Evolutionary conservation across 1,140 invertebrate species (phyloP), one percentile per base, ranked within the genome.

Genomic region (Atta texana): DNA sequence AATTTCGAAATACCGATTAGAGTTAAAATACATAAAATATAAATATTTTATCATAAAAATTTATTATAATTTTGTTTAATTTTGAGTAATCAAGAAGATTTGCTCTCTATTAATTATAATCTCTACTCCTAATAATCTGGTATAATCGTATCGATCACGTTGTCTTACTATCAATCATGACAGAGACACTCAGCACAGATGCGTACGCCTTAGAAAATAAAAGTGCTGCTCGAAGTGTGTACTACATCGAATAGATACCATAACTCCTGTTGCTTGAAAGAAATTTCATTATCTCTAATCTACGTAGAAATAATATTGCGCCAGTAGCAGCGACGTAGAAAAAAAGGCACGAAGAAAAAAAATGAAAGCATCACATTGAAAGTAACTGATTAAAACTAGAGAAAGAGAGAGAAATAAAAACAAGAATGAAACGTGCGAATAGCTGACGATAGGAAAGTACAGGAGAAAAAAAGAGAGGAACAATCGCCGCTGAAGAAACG

Each of bases 221-320:
- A 91, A 87, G 51, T 80, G 76, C 49, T 78, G 39, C 77, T 55
- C 76, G 39, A 75, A 76, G 74, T 66, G 77, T 72, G 72, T 75
- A 44, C 88, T 84, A 84, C 85, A 87, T 89, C 84, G 88, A 63
- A 91, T 87, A 92, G 89, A 91, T 85, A 92, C 74, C 77, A 90
- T 92, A 92, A 92, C 91, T 92, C 88, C 78, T 78, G 72, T 55
- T 51, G 53, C 66, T 61, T 77, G 71, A 91, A 81, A 88, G 85
- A 86, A 86, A 90, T 92, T 87, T 91, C 81, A 86, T 92, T 92
- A 92, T 93, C 92, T 91, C 81, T 92, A 90, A 92, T 92, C 92
- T 92, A 7, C 7, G 2, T 44, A 76, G 86, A 91, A 90, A 92
- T 89, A 92, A 92, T 92, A 91, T 84, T 72, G 76, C 72, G 72